Conservation (phyloP, 2,797 vertebrate genomes). For the Tinamus major region DNA sequence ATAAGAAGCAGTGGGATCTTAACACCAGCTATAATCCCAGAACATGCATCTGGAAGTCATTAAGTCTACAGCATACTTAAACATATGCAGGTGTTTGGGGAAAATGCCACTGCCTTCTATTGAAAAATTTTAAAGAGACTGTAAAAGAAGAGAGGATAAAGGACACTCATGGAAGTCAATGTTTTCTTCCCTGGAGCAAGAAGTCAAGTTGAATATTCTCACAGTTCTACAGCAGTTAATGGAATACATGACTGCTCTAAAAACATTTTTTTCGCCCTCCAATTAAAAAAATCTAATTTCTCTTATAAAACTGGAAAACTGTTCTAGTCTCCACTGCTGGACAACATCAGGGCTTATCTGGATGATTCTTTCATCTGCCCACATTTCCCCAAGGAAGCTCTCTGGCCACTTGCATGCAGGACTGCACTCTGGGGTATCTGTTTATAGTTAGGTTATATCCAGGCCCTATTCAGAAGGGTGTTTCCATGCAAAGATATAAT, state of each 20-base stretch:
- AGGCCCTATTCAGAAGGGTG: background rate
- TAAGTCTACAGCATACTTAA: constrained; percentile 33
- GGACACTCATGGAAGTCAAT: constrained; percentile 36
- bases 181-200: constrained; percentile 55
- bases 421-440: background rate
- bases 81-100: constrained; percentile 48
- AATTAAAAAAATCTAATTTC: background rate
- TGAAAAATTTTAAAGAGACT: constrained; percentile 41
- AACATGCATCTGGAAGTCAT: constrained; percentile 41
- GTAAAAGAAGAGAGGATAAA: constrained; percentile 17
- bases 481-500: background rate
- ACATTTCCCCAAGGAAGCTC: background rate
- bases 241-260: background rate
- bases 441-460: background rate
- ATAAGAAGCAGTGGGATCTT: constrained; percentile 12
- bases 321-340: background rate
- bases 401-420: background rate
- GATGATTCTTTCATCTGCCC: background rate
- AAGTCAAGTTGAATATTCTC: constrained; percentile 49
- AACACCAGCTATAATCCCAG: constrained; percentile 19
- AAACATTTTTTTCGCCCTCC: background rate
- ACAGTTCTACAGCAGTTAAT: constrained; percentile 23
- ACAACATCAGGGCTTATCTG: background rate
- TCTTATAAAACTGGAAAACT: background rate
- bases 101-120: constrained; percentile 32